These are phyloP conservation scores for Zootermopsis nevadensis DNA, from an alignment of 2,888 invertebrate species.

Conservation along the genomic window DNA sequence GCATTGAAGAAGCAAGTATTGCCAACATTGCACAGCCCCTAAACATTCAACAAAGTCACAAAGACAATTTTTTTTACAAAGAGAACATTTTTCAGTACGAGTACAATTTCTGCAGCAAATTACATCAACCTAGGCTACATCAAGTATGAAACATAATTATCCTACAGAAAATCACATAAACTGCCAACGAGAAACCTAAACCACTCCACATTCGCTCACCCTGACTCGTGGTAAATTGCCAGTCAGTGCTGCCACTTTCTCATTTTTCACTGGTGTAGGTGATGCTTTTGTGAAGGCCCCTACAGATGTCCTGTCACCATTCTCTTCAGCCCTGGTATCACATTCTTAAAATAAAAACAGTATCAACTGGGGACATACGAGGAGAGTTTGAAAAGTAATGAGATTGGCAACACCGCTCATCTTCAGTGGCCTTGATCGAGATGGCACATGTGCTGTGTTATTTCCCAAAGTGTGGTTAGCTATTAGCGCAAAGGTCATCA, in stretches of 20 bases:
- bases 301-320: neutral
- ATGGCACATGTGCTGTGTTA: no score
- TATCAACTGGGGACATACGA: no score
- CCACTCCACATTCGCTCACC: neutral
- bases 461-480: no score
- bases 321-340: neutral
- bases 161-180: no score
- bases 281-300: neutral
- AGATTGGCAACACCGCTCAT: no score
- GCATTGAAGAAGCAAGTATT: slow-evolving; percentile 99
- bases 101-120: no score
- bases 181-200: neutral
- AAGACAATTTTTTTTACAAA: neutral
- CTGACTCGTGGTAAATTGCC: slow-evolving; percentile 10
- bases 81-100: neutral
- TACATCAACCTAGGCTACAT: no score
- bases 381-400: no score
- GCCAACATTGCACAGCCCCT: slow-evolving; percentile 91
- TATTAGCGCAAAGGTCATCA: no score
- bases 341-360: no score
- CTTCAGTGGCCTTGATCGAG: no score
- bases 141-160: neutral
- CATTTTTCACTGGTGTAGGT: neutral
- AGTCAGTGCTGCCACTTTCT: neutral
- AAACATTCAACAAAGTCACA: slow-evolving; percentile 51